A percentile compares a stretch with the other conserved stretches of the same genome.
These are phyloP conservation scores for Rotaria macrura DNA, from an alignment of 2,888 invertebrate species.

Conservation along the genomic window DNA sequence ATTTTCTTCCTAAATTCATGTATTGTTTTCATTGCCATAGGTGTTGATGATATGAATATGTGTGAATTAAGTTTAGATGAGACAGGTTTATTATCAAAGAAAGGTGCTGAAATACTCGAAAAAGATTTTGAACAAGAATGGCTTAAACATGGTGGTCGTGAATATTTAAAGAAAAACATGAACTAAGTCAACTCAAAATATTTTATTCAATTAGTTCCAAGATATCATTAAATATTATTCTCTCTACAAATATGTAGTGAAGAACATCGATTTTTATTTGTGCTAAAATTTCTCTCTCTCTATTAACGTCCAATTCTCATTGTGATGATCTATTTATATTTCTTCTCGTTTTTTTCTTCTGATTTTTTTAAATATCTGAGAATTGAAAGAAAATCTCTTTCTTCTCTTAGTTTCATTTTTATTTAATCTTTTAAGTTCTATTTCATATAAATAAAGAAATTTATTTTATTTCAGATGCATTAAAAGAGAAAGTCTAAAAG, in stretches of 20 bases:
- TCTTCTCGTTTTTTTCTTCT: not conserved
- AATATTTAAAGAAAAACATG: constrained; percentile 25
- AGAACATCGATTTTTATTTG: not conserved
- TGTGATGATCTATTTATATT: not conserved
- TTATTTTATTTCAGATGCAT: constrained; percentile 8
- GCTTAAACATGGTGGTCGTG: constrained; percentile 29
- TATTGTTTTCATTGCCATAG: not conserved
- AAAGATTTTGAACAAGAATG: constrained; percentile 31
- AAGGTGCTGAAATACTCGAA: constrained; percentile 52
- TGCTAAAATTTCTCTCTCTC: not conserved
- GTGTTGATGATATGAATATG: constrained; percentile 92
- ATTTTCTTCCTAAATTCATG: not conserved
- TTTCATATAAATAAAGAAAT: not conserved
- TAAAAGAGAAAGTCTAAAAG: not conserved
- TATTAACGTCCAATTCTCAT: not conserved
- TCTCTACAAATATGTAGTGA: not conserved
- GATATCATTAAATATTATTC: not conserved
- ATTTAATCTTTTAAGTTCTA: not conserved
- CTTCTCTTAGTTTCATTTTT: too few relatives aligned
- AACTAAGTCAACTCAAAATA: constrained; percentile 32
- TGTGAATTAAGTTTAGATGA: constrained; percentile 89
- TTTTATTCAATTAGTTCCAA: constrained; percentile 24
- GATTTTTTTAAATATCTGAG: not conserved
- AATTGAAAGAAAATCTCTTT: not conserved
- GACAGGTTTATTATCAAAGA: constrained; percentile 82